These are phyloP conservation scores for Parus major DNA, from an alignment of 2,113 vertebrate genomes.

Conservation along the genomic window DNA sequence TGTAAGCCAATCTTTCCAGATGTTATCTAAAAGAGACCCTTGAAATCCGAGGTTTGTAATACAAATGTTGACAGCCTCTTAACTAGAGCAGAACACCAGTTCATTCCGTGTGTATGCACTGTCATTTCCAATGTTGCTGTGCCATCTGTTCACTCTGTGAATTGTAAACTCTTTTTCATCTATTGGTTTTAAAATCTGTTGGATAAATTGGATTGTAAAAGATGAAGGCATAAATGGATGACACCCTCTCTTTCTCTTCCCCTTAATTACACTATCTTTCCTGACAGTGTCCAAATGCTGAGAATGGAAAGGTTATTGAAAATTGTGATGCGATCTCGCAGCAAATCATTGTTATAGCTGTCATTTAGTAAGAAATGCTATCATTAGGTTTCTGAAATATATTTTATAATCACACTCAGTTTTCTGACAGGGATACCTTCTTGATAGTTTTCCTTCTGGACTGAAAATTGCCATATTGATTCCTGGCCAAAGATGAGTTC, in stretches of 20 bases:
- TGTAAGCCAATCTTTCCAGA: constrained; percentile 53
- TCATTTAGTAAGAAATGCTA: not conserved
- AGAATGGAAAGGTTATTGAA: constrained; percentile 10
- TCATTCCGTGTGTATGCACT: constrained; percentile 45
- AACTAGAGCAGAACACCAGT: constrained; percentile 61
- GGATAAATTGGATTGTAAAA: constrained; percentile 42
- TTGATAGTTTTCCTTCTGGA: not conserved
- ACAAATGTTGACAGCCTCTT: constrained; percentile 68
- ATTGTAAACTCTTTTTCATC: constrained; percentile 47
- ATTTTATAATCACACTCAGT: not conserved
- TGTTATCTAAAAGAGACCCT: constrained; percentile 61
- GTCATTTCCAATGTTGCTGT: constrained; percentile 60
- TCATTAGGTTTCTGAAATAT: not conserved
- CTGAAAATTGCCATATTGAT: not conserved
- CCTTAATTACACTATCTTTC: not conserved
- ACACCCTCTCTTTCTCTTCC: not conserved
- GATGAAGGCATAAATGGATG: constrained; percentile 43
- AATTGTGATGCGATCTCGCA: constrained; percentile 31
- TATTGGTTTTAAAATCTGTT: constrained; percentile 23
- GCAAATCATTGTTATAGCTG: constrained; percentile 15
- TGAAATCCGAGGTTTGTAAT: constrained; percentile 56
- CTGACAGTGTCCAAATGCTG: not conserved
- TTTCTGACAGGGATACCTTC: not conserved
- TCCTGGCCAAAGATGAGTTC: not conserved
- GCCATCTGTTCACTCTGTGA: constrained; percentile 66